Evolutionary conservation across 2,797 vertebrate species (phyloP).

Genomic region (Melanotaenia pygmaea): DNA sequence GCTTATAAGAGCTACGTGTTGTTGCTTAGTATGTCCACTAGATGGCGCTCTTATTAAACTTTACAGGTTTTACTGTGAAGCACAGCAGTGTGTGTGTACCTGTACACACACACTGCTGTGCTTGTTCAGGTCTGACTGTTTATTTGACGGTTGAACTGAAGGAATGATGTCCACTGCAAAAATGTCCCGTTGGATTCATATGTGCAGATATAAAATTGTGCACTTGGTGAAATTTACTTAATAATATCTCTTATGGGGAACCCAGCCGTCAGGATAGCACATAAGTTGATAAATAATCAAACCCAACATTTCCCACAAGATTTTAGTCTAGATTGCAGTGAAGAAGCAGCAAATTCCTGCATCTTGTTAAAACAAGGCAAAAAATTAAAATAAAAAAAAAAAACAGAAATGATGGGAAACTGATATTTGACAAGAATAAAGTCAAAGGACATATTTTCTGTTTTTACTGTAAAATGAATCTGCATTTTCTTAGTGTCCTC

Average conservation of each 20-base stretch:
- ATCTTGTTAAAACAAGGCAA: too few species aligned
- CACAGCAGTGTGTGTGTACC: neutral
- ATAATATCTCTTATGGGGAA: neutral
- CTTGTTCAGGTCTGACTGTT: neutral
- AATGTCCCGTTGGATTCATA: neutral
- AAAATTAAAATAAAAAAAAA: too few species aligned
- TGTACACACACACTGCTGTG: neutral
- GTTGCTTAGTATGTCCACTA: conserved; percentile 31
- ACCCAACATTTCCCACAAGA: neutral
- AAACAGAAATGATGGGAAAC: too few species aligned
- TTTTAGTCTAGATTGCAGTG: neutral
- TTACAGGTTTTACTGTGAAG: neutral
- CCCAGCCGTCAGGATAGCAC: neutral
- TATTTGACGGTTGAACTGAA: neutral
- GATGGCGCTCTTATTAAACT: conserved; percentile 43
- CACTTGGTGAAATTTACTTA: neutral
- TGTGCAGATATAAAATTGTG: neutral
- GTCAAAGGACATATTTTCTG: too few species aligned
- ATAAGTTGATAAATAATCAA: neutral
- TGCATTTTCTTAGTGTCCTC: too few species aligned
- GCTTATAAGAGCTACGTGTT: neutral
- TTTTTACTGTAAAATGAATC: too few species aligned
- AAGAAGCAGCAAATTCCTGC: neutral
- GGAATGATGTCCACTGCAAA: neutral
- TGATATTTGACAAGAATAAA: too few species aligned